Evolutionary conservation across 2,797 vertebrate species (phyloP).

Genomic region (Leptoclinus maculatus): DNA sequence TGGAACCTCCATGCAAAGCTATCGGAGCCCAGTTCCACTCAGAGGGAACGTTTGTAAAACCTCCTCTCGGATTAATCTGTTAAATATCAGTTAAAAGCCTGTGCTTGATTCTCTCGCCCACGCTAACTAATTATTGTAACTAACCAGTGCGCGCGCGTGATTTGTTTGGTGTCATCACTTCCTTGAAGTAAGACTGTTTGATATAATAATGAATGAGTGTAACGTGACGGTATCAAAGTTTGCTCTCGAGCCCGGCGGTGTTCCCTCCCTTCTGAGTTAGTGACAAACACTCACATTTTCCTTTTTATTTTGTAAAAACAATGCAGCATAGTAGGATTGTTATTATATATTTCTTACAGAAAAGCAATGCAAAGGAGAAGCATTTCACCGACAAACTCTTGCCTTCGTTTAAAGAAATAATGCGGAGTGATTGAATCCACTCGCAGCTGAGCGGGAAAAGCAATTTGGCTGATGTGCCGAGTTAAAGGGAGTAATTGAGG

Average conservation of each 20-base stretch:
- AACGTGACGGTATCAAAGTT: neutral
- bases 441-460: constrained; percentile 12
- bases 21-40: no score
- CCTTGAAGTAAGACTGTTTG: neutral
- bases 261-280: neutral
- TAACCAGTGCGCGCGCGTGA: neutral
- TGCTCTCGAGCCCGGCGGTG: neutral
- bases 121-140: neutral
- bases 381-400: constrained; percentile 36
- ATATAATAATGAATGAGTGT: constrained; percentile 7
- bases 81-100: no score
- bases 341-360: neutral
- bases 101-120: neutral
- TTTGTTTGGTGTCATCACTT: neutral
- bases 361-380: constrained; percentile 10
- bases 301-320: no score
- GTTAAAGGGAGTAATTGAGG: constrained; percentile 48
- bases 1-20: no score
- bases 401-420: constrained; percentile 28
- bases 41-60: no score
- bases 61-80: no score
- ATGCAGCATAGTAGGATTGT: neutral
- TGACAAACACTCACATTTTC: constrained; percentile 18
- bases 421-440: constrained; percentile 19
- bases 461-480: constrained; percentile 53